Base-by-base conservation (phyloP, 2,113 vertebrate genomes). In the Pleuronectes platessa region DNA sequence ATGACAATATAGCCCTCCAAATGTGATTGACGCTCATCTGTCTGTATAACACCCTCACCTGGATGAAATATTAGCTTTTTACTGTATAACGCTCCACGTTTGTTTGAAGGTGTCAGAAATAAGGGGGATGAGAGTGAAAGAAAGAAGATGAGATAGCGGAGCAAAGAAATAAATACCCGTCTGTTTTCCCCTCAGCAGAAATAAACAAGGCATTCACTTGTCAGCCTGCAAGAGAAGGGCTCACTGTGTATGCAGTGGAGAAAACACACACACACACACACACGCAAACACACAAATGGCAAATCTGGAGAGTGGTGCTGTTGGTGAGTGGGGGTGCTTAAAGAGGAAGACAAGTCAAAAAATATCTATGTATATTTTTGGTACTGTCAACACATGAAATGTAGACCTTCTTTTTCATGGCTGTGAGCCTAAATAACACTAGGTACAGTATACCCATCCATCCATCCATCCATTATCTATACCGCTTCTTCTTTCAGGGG, bases 161-260 rank as follows among this genome's bases (percentile, higher is more conserved):
- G 78, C 40, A n/a, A 82, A 35, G 51, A 78, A 86, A 90, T 90
- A 88, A 91, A 91, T 87, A 87, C 56, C 55, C 51, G 69, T 77
- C 84, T 92, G 89, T 92, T 89, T 89, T 78, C 71, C 85, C 83
- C 82, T 83, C 73, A 77, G 85, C 83, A 91, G 75, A 89, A 89
- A 92, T 93, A 92, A 92, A 93, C 86, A 93, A 90, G 90, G 84
- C 85, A 26, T 82, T 88, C 87, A 86, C 88, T 92, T 91, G 89
- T 92, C 85, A 91, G 84, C 76, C 84, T 78, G 82, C 71, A 72
- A 86, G 82, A 88, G 64, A 90, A 77, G 71, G 78, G 72, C 79
- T 82, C 71, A 68, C 74, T 88, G 86, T 89, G 84, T 90, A 83
- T 86, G 80, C 78, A 77, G 69, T 37, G 60, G 51, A 67, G 78